Conservation (phyloP, 2,113 vertebrate species). For the Mixornis gularis region DNA sequence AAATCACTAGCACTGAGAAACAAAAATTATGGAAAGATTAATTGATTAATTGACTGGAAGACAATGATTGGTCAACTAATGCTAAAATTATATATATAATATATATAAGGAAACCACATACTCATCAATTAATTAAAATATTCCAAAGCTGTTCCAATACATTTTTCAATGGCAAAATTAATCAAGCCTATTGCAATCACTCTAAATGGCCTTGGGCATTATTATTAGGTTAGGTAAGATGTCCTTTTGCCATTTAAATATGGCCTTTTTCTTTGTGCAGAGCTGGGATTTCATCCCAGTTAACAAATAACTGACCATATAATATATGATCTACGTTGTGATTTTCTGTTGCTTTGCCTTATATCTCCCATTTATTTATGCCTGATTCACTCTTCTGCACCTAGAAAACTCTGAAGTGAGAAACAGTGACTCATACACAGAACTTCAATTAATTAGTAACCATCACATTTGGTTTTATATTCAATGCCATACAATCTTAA, state of each 20-base stretch:
- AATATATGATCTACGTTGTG: not conserved
- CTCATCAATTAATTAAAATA: constrained; percentile 31
- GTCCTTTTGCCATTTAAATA: not conserved
- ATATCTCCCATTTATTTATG: not conserved
- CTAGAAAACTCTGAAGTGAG: not conserved
- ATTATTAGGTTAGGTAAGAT: not conserved
- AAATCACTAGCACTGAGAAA: not conserved
- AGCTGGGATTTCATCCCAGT: not conserved
- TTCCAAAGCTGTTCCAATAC: not conserved
- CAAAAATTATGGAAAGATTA: not conserved
- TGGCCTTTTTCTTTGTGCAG: not conserved
- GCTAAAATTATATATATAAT: no score
- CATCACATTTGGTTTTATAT: not conserved
- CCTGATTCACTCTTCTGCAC: not conserved
- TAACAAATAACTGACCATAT: not conserved
- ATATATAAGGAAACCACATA: not conserved
- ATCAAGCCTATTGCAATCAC: not conserved
- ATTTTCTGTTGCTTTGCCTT: not conserved
- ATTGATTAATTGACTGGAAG: not conserved
- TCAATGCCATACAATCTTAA: not conserved
- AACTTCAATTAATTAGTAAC: not conserved
- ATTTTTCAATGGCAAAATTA: not conserved
- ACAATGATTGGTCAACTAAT: not conserved
- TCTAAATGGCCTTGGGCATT: not conserved
- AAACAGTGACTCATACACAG: not conserved